phyloP scores from a whole-genome alignment of 2,888 invertebrate genomes.

The Alentia gelatinosa region DNA sequence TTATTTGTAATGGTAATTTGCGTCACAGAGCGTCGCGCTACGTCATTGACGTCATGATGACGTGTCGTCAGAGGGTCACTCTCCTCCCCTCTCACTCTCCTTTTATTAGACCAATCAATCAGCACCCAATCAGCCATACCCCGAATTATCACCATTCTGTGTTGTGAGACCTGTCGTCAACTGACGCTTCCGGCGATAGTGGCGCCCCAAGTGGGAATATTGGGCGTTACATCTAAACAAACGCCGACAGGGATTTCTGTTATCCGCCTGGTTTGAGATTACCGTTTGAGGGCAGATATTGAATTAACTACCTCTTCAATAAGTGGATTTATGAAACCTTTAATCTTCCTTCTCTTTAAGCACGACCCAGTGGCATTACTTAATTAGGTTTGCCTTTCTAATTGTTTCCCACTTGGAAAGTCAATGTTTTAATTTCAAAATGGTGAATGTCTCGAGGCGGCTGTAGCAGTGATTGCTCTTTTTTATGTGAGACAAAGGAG shows the following conservation, averaged over 20 bases:
- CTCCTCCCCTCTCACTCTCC: neutral
- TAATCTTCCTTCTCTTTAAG: neutral
- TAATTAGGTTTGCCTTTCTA: slow-evolving; percentile 1
- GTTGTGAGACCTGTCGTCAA: neutral
- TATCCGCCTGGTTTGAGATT: too few species aligned
- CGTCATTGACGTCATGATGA: neutral
- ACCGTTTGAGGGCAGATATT: too few species aligned
- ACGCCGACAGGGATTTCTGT: neutral
- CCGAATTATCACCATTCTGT: neutral
- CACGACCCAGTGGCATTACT: neutral
- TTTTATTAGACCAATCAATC: neutral
- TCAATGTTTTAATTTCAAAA: neutral
- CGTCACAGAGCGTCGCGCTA: too few species aligned
- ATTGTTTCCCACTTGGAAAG: neutral
- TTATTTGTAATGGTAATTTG: too few species aligned
- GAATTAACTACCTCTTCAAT: neutral
- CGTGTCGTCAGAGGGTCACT: neutral
- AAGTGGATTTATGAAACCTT: neutral
- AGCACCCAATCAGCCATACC: neutral
- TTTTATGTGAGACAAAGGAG: too few species aligned
- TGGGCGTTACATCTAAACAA: neutral
- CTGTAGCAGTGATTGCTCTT: neutral
- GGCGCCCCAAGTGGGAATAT: neutral
- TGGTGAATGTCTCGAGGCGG: neutral
- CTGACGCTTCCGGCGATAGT: neutral